Base-by-base conservation (phyloP, 2,113 vertebrate species). In the Hipposideros armiger region DNA sequence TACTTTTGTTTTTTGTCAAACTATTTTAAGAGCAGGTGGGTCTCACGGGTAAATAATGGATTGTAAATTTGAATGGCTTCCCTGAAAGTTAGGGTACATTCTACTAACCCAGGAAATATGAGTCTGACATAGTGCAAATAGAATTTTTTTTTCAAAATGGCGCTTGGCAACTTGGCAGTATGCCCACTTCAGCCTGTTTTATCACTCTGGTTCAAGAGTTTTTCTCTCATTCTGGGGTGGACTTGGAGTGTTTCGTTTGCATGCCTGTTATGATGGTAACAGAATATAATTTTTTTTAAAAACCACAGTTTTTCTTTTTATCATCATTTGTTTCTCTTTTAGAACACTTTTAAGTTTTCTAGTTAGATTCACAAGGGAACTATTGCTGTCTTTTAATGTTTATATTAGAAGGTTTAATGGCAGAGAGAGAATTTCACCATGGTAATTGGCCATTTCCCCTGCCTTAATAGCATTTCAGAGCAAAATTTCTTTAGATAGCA, bases 11-110 rank as follows among this genome's bases (percentile, higher is more conserved):
- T 86, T 87, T 94, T 7, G 40, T 87, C 36, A 81, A 45, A 67
- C 64, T 56, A 2, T 84, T 95, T 84, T 96, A 97, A 98, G 80
- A 97, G 81, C 92, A 97, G 52, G 62, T 90, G 78, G 26, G 50
- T 73, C 91, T 97, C 66, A 90, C 86, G 87, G 97, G 87, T 96
- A 96, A 98, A 87, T 93, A 47, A 96, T 92, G 73, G 98, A 96
- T 97, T 97, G 69, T 88, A 92, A 97, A 96, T 97, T 72, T 84
- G 1, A 74, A 58, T 80, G 70, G 54, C 32, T 95, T 93, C 83
- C 19, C 22, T 54, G 66, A 92, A 97, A 95, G 70, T 93, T 95
- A 96, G 40, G 64, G 77, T 92, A 22, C 28, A 5, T 95, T 89
- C 58, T 95, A 83, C 87, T 97, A 97, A 90, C 87, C 74, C 40